Evolutionary conservation across 2,797 vertebrate genomes (phyloP), one percentile per base, ranked within the genome.

Genomic region (Eidolon dupreanum): DNA sequence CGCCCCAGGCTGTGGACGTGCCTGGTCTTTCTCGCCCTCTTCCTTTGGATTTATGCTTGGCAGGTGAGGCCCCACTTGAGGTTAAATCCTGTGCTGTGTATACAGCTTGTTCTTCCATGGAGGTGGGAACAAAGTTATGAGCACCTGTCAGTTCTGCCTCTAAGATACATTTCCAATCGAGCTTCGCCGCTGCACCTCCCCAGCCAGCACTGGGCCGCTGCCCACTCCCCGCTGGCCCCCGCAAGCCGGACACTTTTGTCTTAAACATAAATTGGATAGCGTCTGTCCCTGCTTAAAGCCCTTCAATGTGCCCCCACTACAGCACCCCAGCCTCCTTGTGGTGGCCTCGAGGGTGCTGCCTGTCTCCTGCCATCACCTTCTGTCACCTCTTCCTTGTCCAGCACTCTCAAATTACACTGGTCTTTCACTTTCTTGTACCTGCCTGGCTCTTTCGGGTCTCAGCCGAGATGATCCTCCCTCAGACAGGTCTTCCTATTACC

Each of bases 351-450:
- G 55, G 5, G 7, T 0, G 3, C 19, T 63, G 12, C 53, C 55
- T 43, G n/a, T 43, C 51, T 63, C 41, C 38, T 0, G 0, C 13
- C 4, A 12, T 70, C 12, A 3, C 9, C 24, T 19, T 36, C 43
- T 16, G 8, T 43, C 20, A 10, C 36, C 26, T 57, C 59, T 49
- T 78, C 55, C 31, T 57, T 33, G 0, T 4, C 55, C 10, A 9
- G 11, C n/a, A 66, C 46, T 31, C n/a, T 53, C 33, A 55, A 12
- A 20, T 26, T 8, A 2, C 3, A 1, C 28, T 24, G 31, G 9
- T 46, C 33, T 86, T 73, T 28, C 9, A 31, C 55, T 7, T 11
- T 57, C 61, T 66, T 22, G 10, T 5, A 3, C 17, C 24, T 20
- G 22, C 31, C 53, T 0, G 3, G 61, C 28, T 70, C 57, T 41